A percentile compares a stretch with the other conserved stretches of the same genome.
Evolutionary conservation across 1,140 invertebrate genomes (phyloP).

Genomic region (Choristoneura fumiferana): DNA sequence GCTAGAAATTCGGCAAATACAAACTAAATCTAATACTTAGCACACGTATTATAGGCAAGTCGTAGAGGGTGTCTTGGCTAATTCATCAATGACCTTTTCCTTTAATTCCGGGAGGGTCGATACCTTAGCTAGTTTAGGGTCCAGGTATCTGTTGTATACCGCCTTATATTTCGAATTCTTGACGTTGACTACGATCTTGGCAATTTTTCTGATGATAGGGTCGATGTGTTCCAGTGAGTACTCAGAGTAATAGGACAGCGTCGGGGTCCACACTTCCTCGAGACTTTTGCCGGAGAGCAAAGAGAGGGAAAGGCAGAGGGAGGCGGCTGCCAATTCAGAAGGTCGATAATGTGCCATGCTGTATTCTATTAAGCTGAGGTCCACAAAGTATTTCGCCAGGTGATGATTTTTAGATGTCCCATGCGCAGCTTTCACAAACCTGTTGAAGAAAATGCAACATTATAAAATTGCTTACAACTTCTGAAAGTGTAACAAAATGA

Average conservation of each 20-base stretch:
- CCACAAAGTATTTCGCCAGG: constrained; percentile 95
- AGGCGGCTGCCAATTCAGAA: constrained; percentile 82
- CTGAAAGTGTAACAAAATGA: too few relatives aligned
- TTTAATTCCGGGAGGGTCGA: constrained; percentile 80
- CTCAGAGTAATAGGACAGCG: constrained; percentile 81
- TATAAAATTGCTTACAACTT: too few relatives aligned
- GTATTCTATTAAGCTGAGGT: constrained; percentile 91
- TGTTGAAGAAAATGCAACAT: constrained; percentile 62
- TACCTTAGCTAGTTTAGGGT: constrained; percentile 80
- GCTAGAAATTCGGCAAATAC: constrained; percentile 28
- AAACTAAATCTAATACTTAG: constrained; percentile 24
- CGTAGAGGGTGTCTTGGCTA: constrained; percentile 38
- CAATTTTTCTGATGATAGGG: constrained; percentile 81
- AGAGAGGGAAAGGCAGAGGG: constrained; percentile 78
- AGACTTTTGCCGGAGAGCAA: constrained; percentile 67
- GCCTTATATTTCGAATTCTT: constrained; percentile 81
- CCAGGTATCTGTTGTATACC: constrained; percentile 81
- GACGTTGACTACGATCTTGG: constrained; percentile 78
- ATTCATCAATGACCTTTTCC: constrained; percentile 48
- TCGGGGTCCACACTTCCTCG: constrained; percentile 80
- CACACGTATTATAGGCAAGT: constrained; percentile 19
- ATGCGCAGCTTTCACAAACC: constrained; percentile 81
- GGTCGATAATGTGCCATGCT: constrained; percentile 89
- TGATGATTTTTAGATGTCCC: constrained; percentile 86
- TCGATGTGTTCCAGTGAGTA: constrained; percentile 79